Evolutionary conservation across 2,888 invertebrate species (phyloP).

Genomic region (Apotomis capreana): DNA sequence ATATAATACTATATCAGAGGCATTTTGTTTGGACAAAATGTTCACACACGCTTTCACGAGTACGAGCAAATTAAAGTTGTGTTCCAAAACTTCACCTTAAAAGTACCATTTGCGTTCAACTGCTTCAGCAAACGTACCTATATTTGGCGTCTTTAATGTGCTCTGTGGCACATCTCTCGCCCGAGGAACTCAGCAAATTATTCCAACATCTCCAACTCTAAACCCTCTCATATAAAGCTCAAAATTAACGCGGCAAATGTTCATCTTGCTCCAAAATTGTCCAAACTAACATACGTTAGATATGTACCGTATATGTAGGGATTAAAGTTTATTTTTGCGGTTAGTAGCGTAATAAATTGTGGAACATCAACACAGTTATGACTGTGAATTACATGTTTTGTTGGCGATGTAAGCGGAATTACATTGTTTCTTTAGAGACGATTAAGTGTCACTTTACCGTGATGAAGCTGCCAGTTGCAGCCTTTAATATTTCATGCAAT

Average conservation of each 20-base stretch:
- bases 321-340: constrained; percentile 9
- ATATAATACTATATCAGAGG: no score
- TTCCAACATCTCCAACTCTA: constrained; percentile 9
- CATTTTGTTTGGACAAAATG: neutral
- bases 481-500: constrained; percentile 6
- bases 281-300: neutral
- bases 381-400: constrained; percentile 38
- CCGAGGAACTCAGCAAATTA: constrained; percentile 9
- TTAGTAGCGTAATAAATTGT: constrained; percentile 15
- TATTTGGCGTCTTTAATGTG: constrained; percentile 37
- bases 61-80: neutral
- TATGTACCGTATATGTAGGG: neutral
- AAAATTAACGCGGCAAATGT: constrained; percentile 10
- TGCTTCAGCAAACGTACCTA: constrained; percentile 25
- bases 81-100: constrained; percentile 3
- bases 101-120: constrained; percentile 22
- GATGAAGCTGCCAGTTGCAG: constrained; percentile 17
- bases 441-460: constrained; percentile 33
- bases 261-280: neutral
- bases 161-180: constrained; percentile 34
- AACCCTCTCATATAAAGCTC: neutral
- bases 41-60: neutral
- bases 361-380: constrained; percentile 35
- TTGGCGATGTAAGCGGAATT: constrained; percentile 30
- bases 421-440: constrained; percentile 37